Evolutionary conservation across 2,797 vertebrate genomes (phyloP).

Genomic region (Diplodus sargus): DNA sequence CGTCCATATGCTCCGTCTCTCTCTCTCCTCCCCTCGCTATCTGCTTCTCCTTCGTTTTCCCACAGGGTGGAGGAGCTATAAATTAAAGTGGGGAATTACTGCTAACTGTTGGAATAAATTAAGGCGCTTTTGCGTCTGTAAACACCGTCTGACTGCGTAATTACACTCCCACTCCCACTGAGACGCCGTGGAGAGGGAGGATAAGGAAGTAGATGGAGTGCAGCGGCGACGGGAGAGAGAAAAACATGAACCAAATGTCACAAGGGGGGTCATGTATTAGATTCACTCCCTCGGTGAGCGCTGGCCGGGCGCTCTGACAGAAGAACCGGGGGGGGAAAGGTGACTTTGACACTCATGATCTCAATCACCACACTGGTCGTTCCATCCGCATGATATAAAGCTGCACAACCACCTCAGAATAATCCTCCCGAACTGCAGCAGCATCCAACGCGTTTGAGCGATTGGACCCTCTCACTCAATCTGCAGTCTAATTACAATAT

Average conservation of each 20-base stretch:
- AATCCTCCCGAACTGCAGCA: not conserved
- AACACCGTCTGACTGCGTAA: slow-evolving; percentile 88
- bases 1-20: slow-evolving; percentile 69
- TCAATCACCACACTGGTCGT: slow-evolving; percentile 46
- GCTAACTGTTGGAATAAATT: slow-evolving; percentile 90
- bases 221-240: slow-evolving; percentile 37
- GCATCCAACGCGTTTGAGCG: no score
- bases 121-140: slow-evolving; percentile 88
- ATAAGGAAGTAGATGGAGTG: slow-evolving; percentile 66
- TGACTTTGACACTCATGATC: slow-evolving; percentile 67
- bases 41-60: slow-evolving; percentile 71
- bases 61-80: slow-evolving; percentile 85
- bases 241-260: slow-evolving; percentile 60
- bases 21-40: slow-evolving; percentile 55
- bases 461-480: slow-evolving; percentile 25
- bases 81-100: slow-evolving; percentile 90
- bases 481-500: slow-evolving; percentile 43
- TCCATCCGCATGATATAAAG: slow-evolving; percentile 32
- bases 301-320: slow-evolving; percentile 48
- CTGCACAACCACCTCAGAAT: slow-evolving; percentile 2
- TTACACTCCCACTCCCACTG: slow-evolving; percentile 86
- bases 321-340: slow-evolving; percentile 40
- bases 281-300: slow-evolving; percentile 35
- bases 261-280: slow-evolving; percentile 60
- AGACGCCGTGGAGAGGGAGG: slow-evolving; percentile 73